Conservation (phyloP, 2,113 vertebrate genomes). For the Dasypus novemcinctus region DNA sequence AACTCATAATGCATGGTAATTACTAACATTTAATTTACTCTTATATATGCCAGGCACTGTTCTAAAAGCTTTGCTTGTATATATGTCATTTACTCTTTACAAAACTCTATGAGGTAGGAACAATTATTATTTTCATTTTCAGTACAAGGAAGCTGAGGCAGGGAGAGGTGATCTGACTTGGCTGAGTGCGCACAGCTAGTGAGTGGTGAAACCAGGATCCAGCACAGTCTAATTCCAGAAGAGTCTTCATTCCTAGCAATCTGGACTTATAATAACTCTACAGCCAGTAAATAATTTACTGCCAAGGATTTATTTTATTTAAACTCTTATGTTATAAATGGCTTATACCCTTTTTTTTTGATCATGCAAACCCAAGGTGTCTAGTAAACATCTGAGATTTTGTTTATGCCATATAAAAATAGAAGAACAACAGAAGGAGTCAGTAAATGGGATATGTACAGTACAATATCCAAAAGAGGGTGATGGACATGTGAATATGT, state of each 20-base stretch:
- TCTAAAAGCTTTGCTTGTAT: neutral
- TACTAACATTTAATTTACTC: neutral
- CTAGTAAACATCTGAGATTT: neutral
- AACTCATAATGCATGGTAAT: neutral
- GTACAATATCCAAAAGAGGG: neutral
- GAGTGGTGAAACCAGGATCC: neutral
- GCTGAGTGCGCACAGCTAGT: neutral
- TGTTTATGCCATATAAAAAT: constrained; percentile 26
- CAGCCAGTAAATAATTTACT: neutral
- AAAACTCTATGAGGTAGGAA: neutral
- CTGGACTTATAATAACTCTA: neutral
- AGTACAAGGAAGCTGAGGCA: neutral
- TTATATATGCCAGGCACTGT: neutral
- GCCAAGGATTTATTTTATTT: neutral
- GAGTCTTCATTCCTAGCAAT: neutral
- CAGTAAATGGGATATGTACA: neutral
- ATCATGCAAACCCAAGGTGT: neutral
- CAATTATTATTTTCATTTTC: constrained; percentile 19
- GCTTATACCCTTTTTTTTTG: neutral
- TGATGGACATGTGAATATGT: neutral
- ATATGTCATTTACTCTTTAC: neutral
- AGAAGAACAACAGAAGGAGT: neutral
- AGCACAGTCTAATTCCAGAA: neutral
- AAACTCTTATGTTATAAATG: constrained; percentile 8
- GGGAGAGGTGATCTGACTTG: neutral